Evolutionary conservation across 2,888 invertebrate genomes (phyloP), one percentile per base, ranked within the genome.

Genomic region (Teinopalpus imperialis): DNA sequence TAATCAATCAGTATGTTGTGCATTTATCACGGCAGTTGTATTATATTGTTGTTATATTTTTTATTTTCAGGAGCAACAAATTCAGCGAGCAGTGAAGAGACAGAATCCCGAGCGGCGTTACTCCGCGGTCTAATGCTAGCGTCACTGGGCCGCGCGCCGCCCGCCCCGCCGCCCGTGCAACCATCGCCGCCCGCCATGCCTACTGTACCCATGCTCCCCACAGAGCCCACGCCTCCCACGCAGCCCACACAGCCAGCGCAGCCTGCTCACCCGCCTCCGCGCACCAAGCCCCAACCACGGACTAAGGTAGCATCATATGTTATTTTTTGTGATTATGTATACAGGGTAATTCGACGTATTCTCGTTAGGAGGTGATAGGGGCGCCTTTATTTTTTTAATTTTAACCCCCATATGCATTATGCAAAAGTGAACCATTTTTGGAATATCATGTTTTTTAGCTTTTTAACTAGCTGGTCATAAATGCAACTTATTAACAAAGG

Each of bases 71-170:
- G 79, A 10, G 69, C 61, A 8, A 59, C 67, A 51, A 69, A 62
- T 42, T 63, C 61, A 51, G 61, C 67, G 45, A 66, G 67, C 43
- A 64, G 67, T 24, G 65, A 63, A 42, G 83, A 82, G 63, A 66
- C 76, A 39, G 80, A 76, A 57, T 71, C 74, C 2, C 82, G 88
- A 57, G 81, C 82, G 57, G 82, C 81, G 49, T 64, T 89, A 42
- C 71, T 88, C 43, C 83, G 86, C 58, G 88, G 82, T 1, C 69
- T 87, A 52, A 64, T 88, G 73, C 79, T 88, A 53, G 87, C 87
- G 61, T 86, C 88, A 31, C 74, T 88, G 53, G 86, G 85, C 0
- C 76, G 74, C 32, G 66, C 78, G 35, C 62, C 79, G 34, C 73
- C 72, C 54, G 44, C 58, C 65, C 44, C 68, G 39, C 53, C 61